Conservation (phyloP, 2,797 vertebrate species). For the Pangasius macronema region DNA sequence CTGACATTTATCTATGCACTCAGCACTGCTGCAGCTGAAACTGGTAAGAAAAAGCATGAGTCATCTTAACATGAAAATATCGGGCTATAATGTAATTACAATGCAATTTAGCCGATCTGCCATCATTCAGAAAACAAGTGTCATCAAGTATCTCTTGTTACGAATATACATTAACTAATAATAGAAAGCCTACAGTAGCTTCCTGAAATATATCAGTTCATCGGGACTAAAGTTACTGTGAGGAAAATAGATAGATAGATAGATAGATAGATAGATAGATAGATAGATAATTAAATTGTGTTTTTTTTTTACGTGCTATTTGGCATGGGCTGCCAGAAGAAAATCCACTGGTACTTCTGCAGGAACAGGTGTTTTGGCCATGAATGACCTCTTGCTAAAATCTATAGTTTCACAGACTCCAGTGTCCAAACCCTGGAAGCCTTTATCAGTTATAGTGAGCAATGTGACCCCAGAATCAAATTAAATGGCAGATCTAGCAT, state of each 20-base stretch:
- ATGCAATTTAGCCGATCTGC: conserved; percentile 31
- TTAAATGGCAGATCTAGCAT: neutral
- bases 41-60: conserved; percentile 34
- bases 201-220: neutral
- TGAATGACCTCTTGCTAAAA: neutral
- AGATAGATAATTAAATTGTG: neutral
- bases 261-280: conserved; percentile 5
- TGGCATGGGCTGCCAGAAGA: neutral
- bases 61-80: conserved; percentile 47
- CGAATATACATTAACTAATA: conserved; percentile 6
- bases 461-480: neutral
- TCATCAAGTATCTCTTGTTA: conserved; percentile 34
- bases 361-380: neutral
- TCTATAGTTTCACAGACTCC: neutral
- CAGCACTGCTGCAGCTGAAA: conserved; percentile 30
- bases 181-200: conserved; percentile 20
- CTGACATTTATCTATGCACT: conserved; percentile 44
- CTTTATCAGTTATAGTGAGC: neutral
- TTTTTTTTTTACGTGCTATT: neutral
- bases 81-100: conserved; percentile 39
- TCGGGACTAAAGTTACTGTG: neutral
- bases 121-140: conserved; percentile 28
- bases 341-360: neutral
- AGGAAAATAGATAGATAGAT: neutral
- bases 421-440: too few species aligned